Evolutionary conservation across 2,888 invertebrate species (phyloP), one percentile per base, ranked within the genome.

Genomic region (Drosophila trichaetosa): DNA sequence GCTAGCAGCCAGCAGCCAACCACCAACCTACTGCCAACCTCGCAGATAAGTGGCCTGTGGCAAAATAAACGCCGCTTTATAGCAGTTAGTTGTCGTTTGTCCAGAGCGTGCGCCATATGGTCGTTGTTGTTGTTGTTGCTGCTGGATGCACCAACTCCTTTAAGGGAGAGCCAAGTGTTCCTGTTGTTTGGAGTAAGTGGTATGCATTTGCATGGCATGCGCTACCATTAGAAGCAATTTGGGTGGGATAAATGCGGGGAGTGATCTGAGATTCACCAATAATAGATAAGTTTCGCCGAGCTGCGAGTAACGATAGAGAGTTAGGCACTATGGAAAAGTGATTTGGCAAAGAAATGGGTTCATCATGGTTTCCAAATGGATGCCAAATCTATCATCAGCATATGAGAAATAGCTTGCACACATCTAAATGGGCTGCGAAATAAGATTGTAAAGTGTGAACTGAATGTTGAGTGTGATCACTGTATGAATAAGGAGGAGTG

Each of bases 1-100:
- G 59, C 31, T 69, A 61, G 16, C n/a, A 67, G 70, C 56, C 67
- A 61, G 64, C 71, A 83, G 82, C 51, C 70, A 62, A 61, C 78
- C 40, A 40, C 29, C 57, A 57, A 57, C 86, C 81, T 80, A 87
- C 65, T 83, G 83, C 74, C 83, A 89, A 84, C 88, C 78, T 87
- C 73, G 64, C 83, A 87, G 90, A 89, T 86, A 86, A 86, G 85
- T 86, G 85, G 90, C 85, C 85, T 89, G 86, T 82, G 90, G 85
- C 85, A 87, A 86, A 86, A 86, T 86, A 86, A 89, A 86, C 90
- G 90, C 85, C 85, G 85, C 85, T 89, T 86, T 89, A 87, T 87
- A 74, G 85, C 88, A 85, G 82, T 89, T 87, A 76, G 75, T 78
- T 82, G 88, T 70, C 87, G 83, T 89, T 89, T 82, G 89, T 87